Evolutionary conservation across 2,888 invertebrate genomes (phyloP).

Genomic region (Agrotis ipsilon): DNA sequence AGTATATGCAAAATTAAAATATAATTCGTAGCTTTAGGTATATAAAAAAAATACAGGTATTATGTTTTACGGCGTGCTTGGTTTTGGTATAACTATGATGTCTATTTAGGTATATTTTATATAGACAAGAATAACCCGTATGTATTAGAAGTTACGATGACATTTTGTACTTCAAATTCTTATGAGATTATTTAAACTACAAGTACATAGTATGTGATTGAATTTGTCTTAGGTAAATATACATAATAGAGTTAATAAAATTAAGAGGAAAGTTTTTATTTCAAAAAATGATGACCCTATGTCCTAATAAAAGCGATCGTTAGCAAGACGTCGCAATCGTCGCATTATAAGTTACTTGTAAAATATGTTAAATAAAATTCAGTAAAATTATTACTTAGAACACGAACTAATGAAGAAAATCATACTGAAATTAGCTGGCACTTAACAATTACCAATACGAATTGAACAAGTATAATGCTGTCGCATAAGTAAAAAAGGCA

Average conservation of each 20-base stretch:
- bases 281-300: not conserved
- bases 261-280: too few relatives aligned
- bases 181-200: constrained; percentile 65
- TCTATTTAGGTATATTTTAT: constrained; percentile 15
- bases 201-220: constrained; percentile 29
- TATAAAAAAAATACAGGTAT: too few relatives aligned
- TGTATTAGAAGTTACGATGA: constrained; percentile 67
- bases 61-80: constrained; percentile 43
- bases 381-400: not conserved
- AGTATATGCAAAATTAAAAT: constrained; percentile 73
- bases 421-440: not conserved
- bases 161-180: constrained; percentile 81
- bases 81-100: constrained; percentile 45
- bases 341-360: too few relatives aligned
- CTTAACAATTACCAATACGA: not conserved
- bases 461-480: not conserved
- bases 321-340: not conserved
- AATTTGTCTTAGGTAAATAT: constrained; percentile 55
- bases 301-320: not conserved
- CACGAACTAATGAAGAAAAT: not conserved
- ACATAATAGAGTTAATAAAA: too few relatives aligned
- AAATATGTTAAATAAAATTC: too few relatives aligned
- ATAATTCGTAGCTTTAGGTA: constrained; percentile 51
- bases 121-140: constrained; percentile 43
- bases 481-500: too few relatives aligned